A percentile compares a stretch with the other conserved stretches of the same genome.
Evolutionary conservation across 2,797 vertebrate species (phyloP).

Genomic region (Arctocebus calabarensis): DNA sequence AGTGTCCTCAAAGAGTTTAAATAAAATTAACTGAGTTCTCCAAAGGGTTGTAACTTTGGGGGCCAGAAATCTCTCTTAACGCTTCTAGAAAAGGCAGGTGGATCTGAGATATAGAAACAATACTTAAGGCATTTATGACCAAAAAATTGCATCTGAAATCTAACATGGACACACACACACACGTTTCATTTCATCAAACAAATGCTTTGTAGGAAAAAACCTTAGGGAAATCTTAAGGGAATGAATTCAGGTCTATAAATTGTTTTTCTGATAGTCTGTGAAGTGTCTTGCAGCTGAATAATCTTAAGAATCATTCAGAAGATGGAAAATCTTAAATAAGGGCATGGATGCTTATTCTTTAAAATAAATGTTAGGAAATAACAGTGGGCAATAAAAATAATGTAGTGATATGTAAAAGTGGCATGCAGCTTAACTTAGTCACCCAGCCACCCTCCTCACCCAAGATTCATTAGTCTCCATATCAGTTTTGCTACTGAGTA

Average conservation of each 20-base stretch:
- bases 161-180: background rate
- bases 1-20: background rate
- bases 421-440: background rate
- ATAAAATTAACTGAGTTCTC: background rate
- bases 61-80: background rate
- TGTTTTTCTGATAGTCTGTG: slow-evolving; percentile 43
- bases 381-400: slow-evolving; percentile 67
- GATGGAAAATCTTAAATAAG: slow-evolving; percentile 51
- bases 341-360: slow-evolving; percentile 8
- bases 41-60: background rate
- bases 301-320: slow-evolving; percentile 63
- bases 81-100: background rate
- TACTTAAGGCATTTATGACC: background rate
- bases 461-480: slow-evolving; percentile 60
- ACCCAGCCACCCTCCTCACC: background rate
- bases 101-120: background rate
- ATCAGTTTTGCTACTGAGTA: slow-evolving; percentile 42
- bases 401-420: background rate
- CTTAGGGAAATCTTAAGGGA: slow-evolving; percentile 45
- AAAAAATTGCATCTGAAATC: background rate
- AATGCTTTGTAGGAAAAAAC: slow-evolving; percentile 21
- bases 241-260: slow-evolving; percentile 36
- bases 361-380: slow-evolving; percentile 71
- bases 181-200: background rate
- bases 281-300: slow-evolving; percentile 57